Base-by-base conservation (phyloP, 2,113 vertebrate species). In the Planiliza haematocheilus region DNA sequence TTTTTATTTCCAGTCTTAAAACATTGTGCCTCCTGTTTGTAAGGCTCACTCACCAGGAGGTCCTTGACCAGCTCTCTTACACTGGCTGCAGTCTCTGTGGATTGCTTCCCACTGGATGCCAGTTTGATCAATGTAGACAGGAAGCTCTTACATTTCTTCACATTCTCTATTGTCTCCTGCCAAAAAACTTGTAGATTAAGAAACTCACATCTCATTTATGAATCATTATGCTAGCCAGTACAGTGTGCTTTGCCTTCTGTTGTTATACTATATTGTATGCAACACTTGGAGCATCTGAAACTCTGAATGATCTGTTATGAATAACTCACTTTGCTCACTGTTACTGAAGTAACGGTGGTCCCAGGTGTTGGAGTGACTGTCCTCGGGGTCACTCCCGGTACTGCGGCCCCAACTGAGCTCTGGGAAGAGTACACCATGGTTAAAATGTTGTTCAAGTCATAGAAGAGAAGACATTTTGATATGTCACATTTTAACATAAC, bases 91-190 rank as follows among this genome's bases (percentile, higher is more conserved):
- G 97, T 98, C 88, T 99, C 96, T 30, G 95, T 86, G 8, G 97
- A 98, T 90, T 98, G 97, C 81, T 97, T 98, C 74, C 96, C 96
- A 55, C 95, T 96, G 36, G 97, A 99, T 17, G 97, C 97, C 91
- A 99, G 92, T 91, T 99, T 99, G 91, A 99, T 99, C 89, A 99
- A 85, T 0, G 98, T 99, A 11, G 97, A 98, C 75, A 99, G 90
- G 87, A 99, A 99, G 92, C 97, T 99, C 93, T 96, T 97, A 88
- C 98, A 99, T 89, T 99, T 99, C 91, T 97, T 99, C 92, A 99
- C 98, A 90, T 99, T 99, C 91, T 99, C 97, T 94, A 99, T 95
- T 2, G 96, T 99, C 91, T 99, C 98, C 98, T 99, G 77, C 10
- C 10, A 65, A 59, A 63, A 51, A 69, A 17, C 45, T 62, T 50